Percentiles rank a stretch among this genome's conserved stretches.
phyloP scores from a whole-genome alignment of 2,113 vertebrate species.

The Chrysemys picta region DNA sequence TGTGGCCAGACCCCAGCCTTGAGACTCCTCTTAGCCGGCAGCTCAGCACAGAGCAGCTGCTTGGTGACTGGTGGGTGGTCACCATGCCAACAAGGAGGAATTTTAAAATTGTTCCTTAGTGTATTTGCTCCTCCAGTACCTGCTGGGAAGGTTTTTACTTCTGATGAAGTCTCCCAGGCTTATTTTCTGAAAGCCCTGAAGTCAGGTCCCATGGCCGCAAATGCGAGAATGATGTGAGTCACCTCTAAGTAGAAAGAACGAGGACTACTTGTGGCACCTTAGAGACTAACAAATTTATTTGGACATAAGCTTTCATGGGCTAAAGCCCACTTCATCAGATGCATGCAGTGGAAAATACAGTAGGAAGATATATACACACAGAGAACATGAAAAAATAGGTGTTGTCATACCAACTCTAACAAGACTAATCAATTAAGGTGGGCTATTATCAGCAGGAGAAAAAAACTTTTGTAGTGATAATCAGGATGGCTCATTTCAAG shows the following conservation, averaged over 20 bases:
- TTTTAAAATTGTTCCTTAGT: slow-evolving; percentile 61
- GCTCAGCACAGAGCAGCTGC: background rate
- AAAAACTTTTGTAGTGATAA: no score
- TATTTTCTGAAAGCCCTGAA: slow-evolving; percentile 63
- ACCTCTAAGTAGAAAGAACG: slow-evolving; percentile 18
- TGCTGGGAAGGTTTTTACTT: slow-evolving; percentile 53
- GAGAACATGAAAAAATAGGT: no score
- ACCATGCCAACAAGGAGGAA: slow-evolving; percentile 47
- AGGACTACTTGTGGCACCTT: no score
- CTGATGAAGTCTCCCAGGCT: slow-evolving; percentile 64
- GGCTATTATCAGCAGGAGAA: no score
- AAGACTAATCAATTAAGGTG: no score
- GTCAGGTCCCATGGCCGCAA: background rate
- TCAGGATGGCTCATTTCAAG: no score
- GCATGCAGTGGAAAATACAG: no score
- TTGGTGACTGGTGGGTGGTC: slow-evolving; percentile 36
- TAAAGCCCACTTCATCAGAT: no score
- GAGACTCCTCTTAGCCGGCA: background rate
- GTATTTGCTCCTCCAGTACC: slow-evolving; percentile 53
- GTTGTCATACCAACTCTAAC: no score
- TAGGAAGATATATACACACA: no score
- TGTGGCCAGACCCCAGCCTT: background rate
- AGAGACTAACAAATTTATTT: no score
- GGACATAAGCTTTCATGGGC: no score
- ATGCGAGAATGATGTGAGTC: slow-evolving; percentile 46